Evolutionary conservation across 2,797 vertebrate genomes (phyloP), one percentile per base, ranked within the genome.

Genomic region (Sebastiscus tertius): DNA sequence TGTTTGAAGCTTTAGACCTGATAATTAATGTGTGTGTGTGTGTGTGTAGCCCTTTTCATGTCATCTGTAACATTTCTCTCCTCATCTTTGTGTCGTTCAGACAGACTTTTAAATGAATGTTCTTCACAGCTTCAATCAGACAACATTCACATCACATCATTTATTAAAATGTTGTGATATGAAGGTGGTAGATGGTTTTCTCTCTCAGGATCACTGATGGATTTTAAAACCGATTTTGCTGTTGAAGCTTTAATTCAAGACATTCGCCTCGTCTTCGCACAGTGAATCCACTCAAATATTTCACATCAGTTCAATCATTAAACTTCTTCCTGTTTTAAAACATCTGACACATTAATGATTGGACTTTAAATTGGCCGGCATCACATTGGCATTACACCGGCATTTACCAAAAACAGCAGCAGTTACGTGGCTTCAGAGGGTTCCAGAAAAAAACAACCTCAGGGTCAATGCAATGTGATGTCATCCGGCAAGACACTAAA

Each of bases 1-100:
- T 13, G 24, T 55, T 77, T 71, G 55, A 54, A 76, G 59, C 61
- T 63, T 75, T 11, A n/a, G 69, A 60, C 42, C 52, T 78, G 59
- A 54, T 78, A 60, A 78, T 52, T 82, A 56, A 26, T 67, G 13
- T 61, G 2, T 67, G 54, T 64, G 64, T 58, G 73, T 27, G 26
- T 16, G 46, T 33, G 66, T 24, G 7, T 22, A 9, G n/a, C 58
- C 29, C 27, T 2, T 62, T n/a, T 24, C 61, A 39, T 4, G 61
- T 63, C 10, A 24, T 63, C 33, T 20, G 62, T 49, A 24, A 20
- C 5, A 18, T 46, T 29, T 20, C 33, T 10, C 11, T 36, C 61
- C 46, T 66, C 36, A 20, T 46, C 62, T 64, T 18, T 10, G 36
- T 63, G 33, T 36, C 12, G 12, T 63, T 62, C 22, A 26, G 13